Evolutionary conservation across 1,140 invertebrate species (phyloP).

Genomic region (Antheraea pernyi): DNA sequence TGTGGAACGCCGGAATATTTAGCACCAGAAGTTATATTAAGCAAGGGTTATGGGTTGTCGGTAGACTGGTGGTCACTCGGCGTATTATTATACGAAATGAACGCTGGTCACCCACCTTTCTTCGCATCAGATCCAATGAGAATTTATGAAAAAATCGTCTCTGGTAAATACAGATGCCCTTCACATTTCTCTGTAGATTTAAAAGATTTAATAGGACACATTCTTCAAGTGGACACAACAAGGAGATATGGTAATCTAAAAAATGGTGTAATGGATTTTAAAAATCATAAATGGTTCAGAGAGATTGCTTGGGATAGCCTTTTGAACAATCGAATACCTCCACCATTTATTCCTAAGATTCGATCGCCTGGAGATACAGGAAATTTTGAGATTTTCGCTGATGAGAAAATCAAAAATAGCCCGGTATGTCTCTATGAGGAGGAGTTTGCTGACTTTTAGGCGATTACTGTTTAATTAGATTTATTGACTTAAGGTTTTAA

Average conservation of each 20-base stretch:
- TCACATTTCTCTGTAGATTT: slow-evolving; percentile 85
- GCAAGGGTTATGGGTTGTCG: slow-evolving; percentile 96
- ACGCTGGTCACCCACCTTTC: slow-evolving; percentile 91
- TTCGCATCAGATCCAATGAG: slow-evolving; percentile 90
- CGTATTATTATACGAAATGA: slow-evolving; percentile 92
- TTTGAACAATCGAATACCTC: slow-evolving; percentile 87
- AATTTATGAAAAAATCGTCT: slow-evolving; percentile 94
- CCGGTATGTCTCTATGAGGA: slow-evolving; percentile 67
- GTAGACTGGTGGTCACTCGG: slow-evolving; percentile 99
- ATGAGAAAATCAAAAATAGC: slow-evolving; percentile 63
- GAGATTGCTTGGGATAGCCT: slow-evolving; percentile 91
- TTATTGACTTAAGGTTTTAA: neutral
- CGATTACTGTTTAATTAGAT: neutral
- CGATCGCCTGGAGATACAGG: slow-evolving; percentile 85
- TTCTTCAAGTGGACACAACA: slow-evolving; percentile 92
- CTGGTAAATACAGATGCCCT: slow-evolving; percentile 86
- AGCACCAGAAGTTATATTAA: slow-evolving; percentile 96
- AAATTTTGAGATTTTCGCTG: slow-evolving; percentile 89
- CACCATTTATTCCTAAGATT: slow-evolving; percentile 89
- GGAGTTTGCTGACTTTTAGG: slow-evolving; percentile 73
- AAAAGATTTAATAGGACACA: slow-evolving; percentile 91
- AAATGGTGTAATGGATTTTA: slow-evolving; percentile 86
- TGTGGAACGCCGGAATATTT: slow-evolving; percentile 98
- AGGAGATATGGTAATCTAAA: slow-evolving; percentile 94
- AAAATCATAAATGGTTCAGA: slow-evolving; percentile 85